These are phyloP conservation scores for Platorchestia sp. DNA, from an alignment of 1,140 invertebrate species.

Conservation along the genomic window DNA sequence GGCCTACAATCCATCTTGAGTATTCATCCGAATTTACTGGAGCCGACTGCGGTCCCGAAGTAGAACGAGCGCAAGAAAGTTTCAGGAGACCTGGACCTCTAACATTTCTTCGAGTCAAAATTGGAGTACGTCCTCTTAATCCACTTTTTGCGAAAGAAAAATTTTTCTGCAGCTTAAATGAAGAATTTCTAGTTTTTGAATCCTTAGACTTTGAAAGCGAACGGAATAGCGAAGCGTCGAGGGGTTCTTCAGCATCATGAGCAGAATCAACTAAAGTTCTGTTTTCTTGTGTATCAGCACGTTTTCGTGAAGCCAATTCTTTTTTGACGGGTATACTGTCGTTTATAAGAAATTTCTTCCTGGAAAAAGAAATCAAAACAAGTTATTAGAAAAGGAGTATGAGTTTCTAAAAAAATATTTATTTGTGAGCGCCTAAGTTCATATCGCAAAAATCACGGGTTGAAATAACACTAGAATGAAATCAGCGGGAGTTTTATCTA, in stretches of 20 bases:
- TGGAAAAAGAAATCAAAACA: slow-evolving; percentile 48
- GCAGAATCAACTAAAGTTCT: neutral
- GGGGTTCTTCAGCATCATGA: neutral
- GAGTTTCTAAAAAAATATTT: neutral
- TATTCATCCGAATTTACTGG: neutral
- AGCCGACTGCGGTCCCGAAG: neutral
- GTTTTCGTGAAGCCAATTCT: neutral
- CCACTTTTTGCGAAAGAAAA: slow-evolving; percentile 23
- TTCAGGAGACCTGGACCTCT: neutral
- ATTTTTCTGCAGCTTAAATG: neutral
- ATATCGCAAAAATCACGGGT: no score
- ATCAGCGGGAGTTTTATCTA: neutral
- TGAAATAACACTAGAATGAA: neutral
- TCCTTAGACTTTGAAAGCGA: neutral
- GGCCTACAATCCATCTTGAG: neutral
- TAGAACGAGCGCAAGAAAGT: neutral
- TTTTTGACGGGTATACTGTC: slow-evolving; percentile 50
- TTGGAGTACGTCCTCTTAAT: neutral
- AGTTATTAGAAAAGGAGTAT: neutral
- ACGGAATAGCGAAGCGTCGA: neutral
- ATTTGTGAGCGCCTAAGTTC: neutral
- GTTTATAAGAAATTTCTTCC: slow-evolving; percentile 26
- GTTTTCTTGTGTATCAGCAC: neutral
- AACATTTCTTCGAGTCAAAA: slow-evolving; percentile 7
- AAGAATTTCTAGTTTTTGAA: neutral